Base-by-base conservation (phyloP, 2,113 vertebrate genomes). In the Piprites chloris region DNA sequence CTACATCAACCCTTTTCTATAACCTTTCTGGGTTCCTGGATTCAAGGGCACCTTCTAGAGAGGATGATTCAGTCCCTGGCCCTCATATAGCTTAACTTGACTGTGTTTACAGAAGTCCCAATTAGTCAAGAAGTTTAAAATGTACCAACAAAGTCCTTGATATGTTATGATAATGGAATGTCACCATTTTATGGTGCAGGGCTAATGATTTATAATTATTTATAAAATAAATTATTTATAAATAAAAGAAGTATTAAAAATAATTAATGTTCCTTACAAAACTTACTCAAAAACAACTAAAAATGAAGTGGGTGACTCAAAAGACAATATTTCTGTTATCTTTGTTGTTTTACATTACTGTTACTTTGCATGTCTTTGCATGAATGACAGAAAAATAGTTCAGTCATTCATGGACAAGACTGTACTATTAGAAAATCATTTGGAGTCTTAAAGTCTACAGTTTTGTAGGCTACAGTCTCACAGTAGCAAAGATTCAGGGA, bases 401-500 rank as follows among this genome's bases (percentile, higher is more conserved):
- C 26, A 55, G 15, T 88, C 28, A 46, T 73, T 90, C 37, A 33
- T 1, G 2, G 47, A 44, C 52, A 87, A 79, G 20, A 42, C 7
- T 61, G 14, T 76, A 76, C 10, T 65, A 21, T 74, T 61, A 41
- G 58, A 80, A 95, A 77, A 84, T 73, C 4, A 58, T 76, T 86
- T 95, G 62, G 68, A 95, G 77, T 85, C 94, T 65, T 82, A n/a
- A 1, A 74, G 84, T 96, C 85, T 94, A 50, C 67, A 59, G 68
- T 74, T 46, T 89, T 69, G 41, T 63, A 92, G 56, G n/a, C 46
- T 95, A 18, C 46, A 52, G 44, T n/a, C 46, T 87, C 83, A 33
- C 6, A 69, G 47, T n/a, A 80, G 44, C 27, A 89, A 86, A 56
- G 53, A 90, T 61, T 65, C 67, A 72, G 71, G 63, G 84, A 83